phyloP scores from a whole-genome alignment of 2,113 vertebrate genomes.

The Taurulus bubalis region DNA sequence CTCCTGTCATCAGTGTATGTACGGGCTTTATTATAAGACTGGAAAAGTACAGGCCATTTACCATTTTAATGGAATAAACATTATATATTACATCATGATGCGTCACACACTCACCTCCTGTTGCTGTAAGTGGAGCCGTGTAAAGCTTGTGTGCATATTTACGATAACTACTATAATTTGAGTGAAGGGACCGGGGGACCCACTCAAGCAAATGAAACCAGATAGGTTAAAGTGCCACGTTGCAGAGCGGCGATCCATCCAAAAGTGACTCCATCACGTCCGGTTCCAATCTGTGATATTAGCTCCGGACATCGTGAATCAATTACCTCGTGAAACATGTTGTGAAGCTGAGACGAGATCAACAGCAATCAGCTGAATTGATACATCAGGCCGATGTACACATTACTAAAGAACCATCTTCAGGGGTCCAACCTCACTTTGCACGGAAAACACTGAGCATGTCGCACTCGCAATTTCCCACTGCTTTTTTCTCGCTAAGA shows the following conservation, averaged over 20 bases:
- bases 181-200: background rate
- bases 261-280: background rate
- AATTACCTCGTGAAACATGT: slow-evolving; percentile 15
- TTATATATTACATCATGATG: too few species aligned
- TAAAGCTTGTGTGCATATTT: background rate
- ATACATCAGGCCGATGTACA: background rate
- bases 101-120: background rate
- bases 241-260: background rate
- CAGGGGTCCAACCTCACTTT: background rate
- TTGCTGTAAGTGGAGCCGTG: background rate
- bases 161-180: background rate
- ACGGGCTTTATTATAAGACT: too few species aligned
- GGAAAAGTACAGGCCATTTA: too few species aligned
- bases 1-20: too few species aligned
- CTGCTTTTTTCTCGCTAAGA: background rate
- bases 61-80: too few species aligned
- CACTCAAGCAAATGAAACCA: background rate
- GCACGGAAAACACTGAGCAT: background rate
- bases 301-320: slow-evolving; percentile 12
- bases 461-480: background rate
- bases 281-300: slow-evolving; percentile 15
- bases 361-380: background rate
- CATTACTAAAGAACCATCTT: background rate
- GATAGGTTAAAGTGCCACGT: background rate
- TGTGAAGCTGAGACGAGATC: too few species aligned